Percentiles rank a stretch among this genome's conserved stretches.
Evolutionary conservation across 2,113 vertebrate species (phyloP).

Genomic region (Aviceda subcristata): DNA sequence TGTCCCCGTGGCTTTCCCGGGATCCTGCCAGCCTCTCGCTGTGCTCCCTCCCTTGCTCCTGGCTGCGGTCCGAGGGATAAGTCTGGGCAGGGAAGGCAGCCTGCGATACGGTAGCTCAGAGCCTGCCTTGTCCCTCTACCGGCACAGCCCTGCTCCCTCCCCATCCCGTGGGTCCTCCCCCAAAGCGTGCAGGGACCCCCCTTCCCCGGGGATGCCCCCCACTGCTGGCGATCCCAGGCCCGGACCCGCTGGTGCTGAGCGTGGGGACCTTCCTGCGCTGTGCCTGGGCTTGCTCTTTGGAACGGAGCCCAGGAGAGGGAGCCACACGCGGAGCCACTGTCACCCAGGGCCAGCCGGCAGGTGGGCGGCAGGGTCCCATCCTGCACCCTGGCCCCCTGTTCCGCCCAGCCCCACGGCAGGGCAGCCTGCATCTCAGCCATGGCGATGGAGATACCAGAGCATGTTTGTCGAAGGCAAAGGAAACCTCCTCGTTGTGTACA

Average conservation of each 20-base stretch:
- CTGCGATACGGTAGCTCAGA: accelerated
- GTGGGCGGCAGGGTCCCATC: background rate
- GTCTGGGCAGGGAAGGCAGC: background rate
- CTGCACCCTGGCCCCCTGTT: background rate
- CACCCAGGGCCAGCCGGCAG: background rate
- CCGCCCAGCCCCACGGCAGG: accelerated
- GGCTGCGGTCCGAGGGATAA: background rate
- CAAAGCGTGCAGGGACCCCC: accelerated
- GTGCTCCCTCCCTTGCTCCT: background rate
- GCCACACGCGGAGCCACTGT: accelerated
- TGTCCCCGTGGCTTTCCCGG: background rate
- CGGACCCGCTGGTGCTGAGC: background rate
- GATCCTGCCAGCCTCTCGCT: background rate
- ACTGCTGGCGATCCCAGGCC: accelerated
- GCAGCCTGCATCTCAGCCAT: background rate
- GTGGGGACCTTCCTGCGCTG: background rate
- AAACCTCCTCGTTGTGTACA: conserved; percentile 70
- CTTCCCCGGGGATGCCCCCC: background rate
- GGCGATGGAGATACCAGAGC: background rate
- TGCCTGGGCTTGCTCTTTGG: background rate
- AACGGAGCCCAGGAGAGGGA: background rate
- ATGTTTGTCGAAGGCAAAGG: conserved; percentile 51
- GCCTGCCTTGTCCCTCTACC: background rate
- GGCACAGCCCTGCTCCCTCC: background rate
- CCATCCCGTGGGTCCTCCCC: background rate